Percentiles rank a stretch among this genome's conserved stretches.
These are phyloP conservation scores for Rhyacophila brunnea DNA, from an alignment of 1,140 invertebrate species.

Conservation along the genomic window DNA sequence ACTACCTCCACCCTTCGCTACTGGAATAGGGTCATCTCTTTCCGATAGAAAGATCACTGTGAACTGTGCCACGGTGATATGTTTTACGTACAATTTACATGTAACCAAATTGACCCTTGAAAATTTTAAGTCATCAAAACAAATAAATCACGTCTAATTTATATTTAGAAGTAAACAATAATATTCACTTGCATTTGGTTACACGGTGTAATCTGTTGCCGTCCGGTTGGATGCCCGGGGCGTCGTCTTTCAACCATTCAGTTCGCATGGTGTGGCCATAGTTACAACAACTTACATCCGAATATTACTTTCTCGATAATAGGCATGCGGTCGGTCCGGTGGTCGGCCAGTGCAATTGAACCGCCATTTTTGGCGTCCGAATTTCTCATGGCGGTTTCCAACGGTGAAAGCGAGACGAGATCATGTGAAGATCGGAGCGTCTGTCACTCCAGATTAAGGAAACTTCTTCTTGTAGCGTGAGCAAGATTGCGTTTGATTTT, in stretches of 20 bases:
- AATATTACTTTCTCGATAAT: slow-evolving; percentile 26
- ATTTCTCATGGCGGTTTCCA: slow-evolving; percentile 16
- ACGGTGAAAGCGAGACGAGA: slow-evolving; percentile 22
- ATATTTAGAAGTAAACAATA: background rate
- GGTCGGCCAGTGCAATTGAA: slow-evolving; percentile 14
- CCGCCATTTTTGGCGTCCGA: slow-evolving; percentile 24
- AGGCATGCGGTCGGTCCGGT: slow-evolving; percentile 12
- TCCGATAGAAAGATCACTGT: no score
- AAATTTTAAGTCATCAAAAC: no score
- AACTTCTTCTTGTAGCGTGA: background rate
- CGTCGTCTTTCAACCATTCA: no score
- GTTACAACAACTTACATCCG: background rate
- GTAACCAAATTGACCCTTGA: no score
- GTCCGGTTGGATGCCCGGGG: background rate
- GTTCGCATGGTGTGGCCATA: slow-evolving; percentile 4
- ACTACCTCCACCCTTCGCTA: no score
- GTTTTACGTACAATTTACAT: no score
- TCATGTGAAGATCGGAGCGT: background rate
- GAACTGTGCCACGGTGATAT: no score
- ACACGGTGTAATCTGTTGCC: no score
- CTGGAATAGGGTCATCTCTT: no score
- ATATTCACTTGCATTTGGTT: no score
- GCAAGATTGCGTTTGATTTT: no score
- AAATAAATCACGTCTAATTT: no score
- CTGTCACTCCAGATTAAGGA: slow-evolving; percentile 17